Percentiles rank a stretch among this genome's conserved stretches.
phyloP scores from a whole-genome alignment of 92 coral and sea anemone genomes.

The Zoanthus sociatus region DNA sequence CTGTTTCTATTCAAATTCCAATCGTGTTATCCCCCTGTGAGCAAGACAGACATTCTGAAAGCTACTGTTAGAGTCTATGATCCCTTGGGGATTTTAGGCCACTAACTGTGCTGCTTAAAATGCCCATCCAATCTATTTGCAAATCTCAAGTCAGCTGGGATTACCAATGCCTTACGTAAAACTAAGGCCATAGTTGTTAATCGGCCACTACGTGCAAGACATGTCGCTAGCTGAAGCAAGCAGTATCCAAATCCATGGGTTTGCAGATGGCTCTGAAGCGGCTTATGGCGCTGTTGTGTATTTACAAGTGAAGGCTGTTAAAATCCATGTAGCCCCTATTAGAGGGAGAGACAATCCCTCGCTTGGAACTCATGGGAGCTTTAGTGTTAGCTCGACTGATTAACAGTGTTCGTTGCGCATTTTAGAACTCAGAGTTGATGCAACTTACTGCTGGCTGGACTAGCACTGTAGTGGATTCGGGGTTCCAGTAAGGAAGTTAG shows the following conservation, averaged over 20 bases:
- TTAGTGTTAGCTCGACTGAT: not conserved
- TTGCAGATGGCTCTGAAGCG: slow-evolving; percentile 64
- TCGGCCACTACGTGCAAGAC: slow-evolving; percentile 45
- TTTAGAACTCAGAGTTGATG: not conserved
- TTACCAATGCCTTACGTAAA: slow-evolving; percentile 38
- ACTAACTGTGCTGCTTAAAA: slow-evolving; percentile 53
- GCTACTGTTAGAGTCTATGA: slow-evolving; percentile 60
- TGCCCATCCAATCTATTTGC: slow-evolving; percentile 56
- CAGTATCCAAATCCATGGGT: slow-evolving; percentile 63
- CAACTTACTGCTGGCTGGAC: slow-evolving; percentile 23
- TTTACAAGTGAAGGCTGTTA: not conserved
- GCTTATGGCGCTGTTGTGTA: slow-evolving; percentile 66
- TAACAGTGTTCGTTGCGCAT: not conserved
- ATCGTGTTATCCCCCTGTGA: slow-evolving; percentile 8
- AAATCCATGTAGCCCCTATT: slow-evolving; percentile 15
- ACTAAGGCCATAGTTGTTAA: slow-evolving; percentile 27
- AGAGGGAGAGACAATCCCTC: slow-evolving; percentile 16
- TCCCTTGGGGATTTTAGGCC: slow-evolving; percentile 64
- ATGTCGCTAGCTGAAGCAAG: slow-evolving; percentile 17
- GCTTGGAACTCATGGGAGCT: slow-evolving; percentile 17
- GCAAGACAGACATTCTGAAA: slow-evolving; percentile 48
- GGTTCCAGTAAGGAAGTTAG: too few relatives aligned
- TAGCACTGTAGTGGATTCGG: not conserved
- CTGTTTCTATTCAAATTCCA: not conserved
- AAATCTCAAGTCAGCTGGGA: slow-evolving; percentile 54